Evolutionary conservation across 2,797 vertebrate genomes (phyloP), one percentile per base, ranked within the genome.

Genomic region (Pelodytes ibericus): DNA sequence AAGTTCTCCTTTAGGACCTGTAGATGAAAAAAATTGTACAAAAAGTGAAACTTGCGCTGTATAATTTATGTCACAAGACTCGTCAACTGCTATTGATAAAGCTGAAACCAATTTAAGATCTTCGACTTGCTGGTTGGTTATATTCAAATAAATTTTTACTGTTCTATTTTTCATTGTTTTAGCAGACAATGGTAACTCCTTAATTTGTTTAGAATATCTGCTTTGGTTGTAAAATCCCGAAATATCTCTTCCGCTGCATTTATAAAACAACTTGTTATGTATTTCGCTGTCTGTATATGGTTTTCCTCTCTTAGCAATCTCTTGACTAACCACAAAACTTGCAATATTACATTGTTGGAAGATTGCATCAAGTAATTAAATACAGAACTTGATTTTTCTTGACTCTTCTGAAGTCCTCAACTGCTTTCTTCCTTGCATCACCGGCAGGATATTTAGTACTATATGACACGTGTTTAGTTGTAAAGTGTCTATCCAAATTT

Each of bases 1-100:
- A 33, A 56, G 51, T 53, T 70, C 47, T 70, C 58, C 53, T 26
- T 70, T 51, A 16, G 44, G 67, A 70, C 51, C 49, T 29, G 2
- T 2, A 16, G 57, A 3, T 5, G 26, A 59, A 9, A 59, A 7
- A 59, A 4, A 59, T 15, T 8, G 5, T 2, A 59, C 57, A 27
- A 59, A 59, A 59, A 59, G 57, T 3, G 26, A 4, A 59, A 26
- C 57, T 30, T 59, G 57, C 2, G 57, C 57, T 16, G 18, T 31
- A 13, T 62, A 16, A 2, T 62, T 62, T 62, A 62, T 33, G 27
- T 62, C 30, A 13, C 60, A 62, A 62, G n/a, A 62, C 30, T 62
- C 60, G 13, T 67, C 64, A 3, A 67, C 18, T 4, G 29, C 39
- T 4, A 65, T 3, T 65, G 62, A 65, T 39, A 65, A 65, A 24